Evolutionary conservation across 2,113 vertebrate genomes (phyloP).

Genomic region (Xiphias gladius): DNA sequence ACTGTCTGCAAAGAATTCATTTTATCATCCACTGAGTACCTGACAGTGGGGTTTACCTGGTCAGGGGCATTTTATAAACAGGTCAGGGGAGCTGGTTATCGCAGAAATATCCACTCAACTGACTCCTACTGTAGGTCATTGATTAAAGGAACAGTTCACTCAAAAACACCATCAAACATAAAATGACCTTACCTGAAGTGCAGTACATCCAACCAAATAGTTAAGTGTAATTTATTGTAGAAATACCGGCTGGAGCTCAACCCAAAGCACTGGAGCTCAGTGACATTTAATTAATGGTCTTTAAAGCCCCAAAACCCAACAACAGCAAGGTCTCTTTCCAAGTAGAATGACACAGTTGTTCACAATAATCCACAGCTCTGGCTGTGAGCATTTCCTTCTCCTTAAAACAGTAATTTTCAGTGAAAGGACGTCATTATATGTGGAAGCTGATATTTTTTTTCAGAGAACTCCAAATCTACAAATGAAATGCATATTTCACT

Average conservation of each 20-base stretch:
- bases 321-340: background rate
- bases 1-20: background rate
- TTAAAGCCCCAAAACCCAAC: background rate
- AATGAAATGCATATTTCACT: background rate
- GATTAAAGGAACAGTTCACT: background rate
- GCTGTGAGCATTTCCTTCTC: background rate
- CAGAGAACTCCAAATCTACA: background rate
- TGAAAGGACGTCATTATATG: background rate
- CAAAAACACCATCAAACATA: background rate
- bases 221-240: background rate
- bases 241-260: background rate
- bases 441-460: too few species aligned
- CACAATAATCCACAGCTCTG: background rate
- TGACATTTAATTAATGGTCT: background rate
- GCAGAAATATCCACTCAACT: background rate
- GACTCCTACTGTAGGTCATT: background rate
- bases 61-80: background rate
- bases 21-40: background rate
- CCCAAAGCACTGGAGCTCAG: background rate
- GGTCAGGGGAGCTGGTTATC: background rate
- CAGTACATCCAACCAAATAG: background rate
- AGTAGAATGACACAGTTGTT: background rate
- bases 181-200: background rate
- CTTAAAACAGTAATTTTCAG: background rate
- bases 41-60: background rate